phyloP scores from a whole-genome alignment of 2,113 vertebrate species.

The Zapus hudsonius region DNA sequence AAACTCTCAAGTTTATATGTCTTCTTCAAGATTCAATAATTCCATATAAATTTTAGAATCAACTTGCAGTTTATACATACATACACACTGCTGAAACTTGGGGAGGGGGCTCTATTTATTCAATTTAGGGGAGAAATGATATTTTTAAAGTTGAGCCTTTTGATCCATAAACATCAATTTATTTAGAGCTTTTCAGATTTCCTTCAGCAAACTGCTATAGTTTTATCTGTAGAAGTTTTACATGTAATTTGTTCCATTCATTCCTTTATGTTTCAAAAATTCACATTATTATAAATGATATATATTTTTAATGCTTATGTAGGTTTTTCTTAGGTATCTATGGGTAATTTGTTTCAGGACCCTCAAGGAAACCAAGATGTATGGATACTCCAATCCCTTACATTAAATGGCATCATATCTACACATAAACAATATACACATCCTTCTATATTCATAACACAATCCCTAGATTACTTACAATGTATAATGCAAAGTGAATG shows the following conservation, averaged over 20 bases:
- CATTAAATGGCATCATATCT: neutral
- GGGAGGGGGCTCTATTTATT: neutral
- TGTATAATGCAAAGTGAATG: neutral
- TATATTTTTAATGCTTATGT: neutral
- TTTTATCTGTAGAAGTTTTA: neutral
- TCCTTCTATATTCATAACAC: neutral
- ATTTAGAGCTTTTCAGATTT: slow-evolving; percentile 34
- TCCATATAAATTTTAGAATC: slow-evolving; percentile 15
- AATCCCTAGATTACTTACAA: neutral
- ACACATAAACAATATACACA: neutral
- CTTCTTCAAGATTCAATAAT: slow-evolving; percentile 1
- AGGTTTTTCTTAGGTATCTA: neutral
- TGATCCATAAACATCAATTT: neutral
- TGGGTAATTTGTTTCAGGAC: neutral
- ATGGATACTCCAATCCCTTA: neutral
- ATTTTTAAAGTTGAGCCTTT: neutral
- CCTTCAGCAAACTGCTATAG: neutral
- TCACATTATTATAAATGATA: neutral
- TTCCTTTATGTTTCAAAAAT: neutral
- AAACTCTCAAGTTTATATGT: neutral
- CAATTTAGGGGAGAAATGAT: neutral
- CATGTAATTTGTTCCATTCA: neutral
- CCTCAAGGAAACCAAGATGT: neutral
- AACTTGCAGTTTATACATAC: neutral
- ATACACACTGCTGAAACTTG: neutral